Evolutionary conservation across 2,888 invertebrate species (phyloP).

Genomic region (Erebia ligea): DNA sequence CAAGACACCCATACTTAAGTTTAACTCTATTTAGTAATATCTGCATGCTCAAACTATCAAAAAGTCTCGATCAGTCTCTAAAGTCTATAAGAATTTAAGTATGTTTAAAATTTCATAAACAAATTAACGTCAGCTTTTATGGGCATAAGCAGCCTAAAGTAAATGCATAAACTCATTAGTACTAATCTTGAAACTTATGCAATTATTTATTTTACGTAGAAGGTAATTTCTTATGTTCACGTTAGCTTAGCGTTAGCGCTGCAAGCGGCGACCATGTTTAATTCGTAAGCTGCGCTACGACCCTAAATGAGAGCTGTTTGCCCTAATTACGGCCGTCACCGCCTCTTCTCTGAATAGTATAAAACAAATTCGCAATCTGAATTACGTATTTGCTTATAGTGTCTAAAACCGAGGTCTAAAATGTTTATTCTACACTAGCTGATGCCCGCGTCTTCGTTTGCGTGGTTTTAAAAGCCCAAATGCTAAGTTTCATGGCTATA

Average conservation of each 20-base stretch:
- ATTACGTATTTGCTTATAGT: background rate
- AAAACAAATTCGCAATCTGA: background rate
- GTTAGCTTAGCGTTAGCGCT: constrained; percentile 54
- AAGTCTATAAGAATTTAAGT: no score
- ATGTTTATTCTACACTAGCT: no score
- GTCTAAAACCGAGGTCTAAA: no score
- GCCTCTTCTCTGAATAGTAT: constrained; percentile 23
- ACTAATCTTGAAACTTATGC: constrained; percentile 18
- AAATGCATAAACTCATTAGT: constrained; percentile 21
- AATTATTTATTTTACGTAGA: constrained; percentile 45
- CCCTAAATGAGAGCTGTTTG: constrained; percentile 73
- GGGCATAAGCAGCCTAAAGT: background rate
- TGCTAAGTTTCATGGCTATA: no score
- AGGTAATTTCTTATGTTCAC: constrained; percentile 69
- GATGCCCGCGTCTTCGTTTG: no score
- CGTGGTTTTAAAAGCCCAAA: no score
- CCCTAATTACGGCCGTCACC: constrained; percentile 67
- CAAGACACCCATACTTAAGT: no score
- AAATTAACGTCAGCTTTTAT: background rate
- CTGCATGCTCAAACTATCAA: no score
- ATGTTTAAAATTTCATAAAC: no score
- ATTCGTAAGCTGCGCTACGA: constrained; percentile 69
- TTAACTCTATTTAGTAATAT: no score
- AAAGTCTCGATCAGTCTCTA: no score
- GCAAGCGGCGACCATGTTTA: constrained; percentile 64